Evolutionary conservation across 2,888 invertebrate species (phyloP).

Genomic region (Artemia sp.): DNA sequence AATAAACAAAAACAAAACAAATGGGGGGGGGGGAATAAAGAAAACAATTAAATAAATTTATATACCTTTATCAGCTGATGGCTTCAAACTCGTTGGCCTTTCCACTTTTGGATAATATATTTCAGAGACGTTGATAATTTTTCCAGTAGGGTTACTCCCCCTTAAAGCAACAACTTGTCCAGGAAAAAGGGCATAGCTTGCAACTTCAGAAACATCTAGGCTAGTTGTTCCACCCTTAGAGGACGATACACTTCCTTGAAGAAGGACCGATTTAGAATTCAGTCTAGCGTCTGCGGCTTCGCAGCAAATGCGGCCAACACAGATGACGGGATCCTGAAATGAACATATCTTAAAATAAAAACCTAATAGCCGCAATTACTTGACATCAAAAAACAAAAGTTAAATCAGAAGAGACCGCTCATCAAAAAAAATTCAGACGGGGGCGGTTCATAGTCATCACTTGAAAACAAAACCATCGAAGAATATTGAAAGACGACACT

Average conservation of each 20-base stretch:
- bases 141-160: constrained; percentile 53
- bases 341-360: not conserved
- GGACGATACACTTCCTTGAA: constrained; percentile 46
- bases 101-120: constrained; percentile 38
- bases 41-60: too few relatives aligned
- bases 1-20: too few relatives aligned
- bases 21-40: too few relatives aligned
- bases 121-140: constrained; percentile 47
- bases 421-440: too few relatives aligned
- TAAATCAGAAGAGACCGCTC: too few relatives aligned
- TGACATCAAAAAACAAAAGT: too few relatives aligned
- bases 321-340: constrained; percentile 34
- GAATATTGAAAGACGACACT: too few relatives aligned
- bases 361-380: too few relatives aligned
- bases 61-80: not conserved
- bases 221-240: constrained; percentile 30
- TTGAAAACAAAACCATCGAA: too few relatives aligned
- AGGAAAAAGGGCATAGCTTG: constrained; percentile 52
- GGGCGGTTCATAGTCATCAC: too few relatives aligned
- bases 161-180: constrained; percentile 59
- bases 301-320: constrained; percentile 55
- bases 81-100: not conserved
- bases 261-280: constrained; percentile 48
- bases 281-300: constrained; percentile 50
- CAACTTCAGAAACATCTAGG: constrained; percentile 38